phyloP scores from a whole-genome alignment of 1,140 invertebrate genomes.

The Ceratitis capitata region DNA sequence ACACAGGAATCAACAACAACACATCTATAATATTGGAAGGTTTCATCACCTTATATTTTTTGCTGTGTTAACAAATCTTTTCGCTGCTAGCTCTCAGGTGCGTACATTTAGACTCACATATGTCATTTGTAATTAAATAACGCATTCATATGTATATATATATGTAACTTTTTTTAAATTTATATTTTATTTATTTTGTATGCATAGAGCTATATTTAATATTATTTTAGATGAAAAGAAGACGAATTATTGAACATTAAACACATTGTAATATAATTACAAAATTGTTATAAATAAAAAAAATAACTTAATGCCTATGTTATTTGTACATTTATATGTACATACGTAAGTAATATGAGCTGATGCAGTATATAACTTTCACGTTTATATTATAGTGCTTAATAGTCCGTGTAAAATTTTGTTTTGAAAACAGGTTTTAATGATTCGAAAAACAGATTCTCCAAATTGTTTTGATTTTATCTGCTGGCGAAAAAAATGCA shows the following conservation, averaged over 20 bases:
- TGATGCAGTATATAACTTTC: background rate
- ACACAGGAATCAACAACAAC: background rate
- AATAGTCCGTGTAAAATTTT: background rate
- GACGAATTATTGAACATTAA: too few species aligned
- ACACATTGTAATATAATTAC: too few species aligned
- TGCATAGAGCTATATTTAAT: too few species aligned
- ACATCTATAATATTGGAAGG: background rate
- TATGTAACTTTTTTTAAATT: background rate
- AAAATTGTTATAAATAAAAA: background rate
- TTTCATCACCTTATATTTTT: background rate
- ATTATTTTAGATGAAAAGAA: too few species aligned
- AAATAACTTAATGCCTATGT: background rate
- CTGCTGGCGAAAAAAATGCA: background rate
- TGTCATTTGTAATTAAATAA: background rate
- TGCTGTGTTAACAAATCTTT: constrained; percentile 7
- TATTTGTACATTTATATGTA: background rate
- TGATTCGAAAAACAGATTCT: background rate
- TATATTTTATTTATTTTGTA: background rate
- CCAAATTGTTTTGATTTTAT: background rate
- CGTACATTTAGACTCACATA: background rate
- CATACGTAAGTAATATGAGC: background rate
- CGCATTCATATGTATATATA: background rate
- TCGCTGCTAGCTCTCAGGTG: constrained; percentile 10
- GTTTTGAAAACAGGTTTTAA: background rate
- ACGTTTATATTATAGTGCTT: background rate